Evolutionary conservation across 1,140 invertebrate species (phyloP), one percentile per base, ranked within the genome.

Genomic region (Drosophila triauraria): DNA sequence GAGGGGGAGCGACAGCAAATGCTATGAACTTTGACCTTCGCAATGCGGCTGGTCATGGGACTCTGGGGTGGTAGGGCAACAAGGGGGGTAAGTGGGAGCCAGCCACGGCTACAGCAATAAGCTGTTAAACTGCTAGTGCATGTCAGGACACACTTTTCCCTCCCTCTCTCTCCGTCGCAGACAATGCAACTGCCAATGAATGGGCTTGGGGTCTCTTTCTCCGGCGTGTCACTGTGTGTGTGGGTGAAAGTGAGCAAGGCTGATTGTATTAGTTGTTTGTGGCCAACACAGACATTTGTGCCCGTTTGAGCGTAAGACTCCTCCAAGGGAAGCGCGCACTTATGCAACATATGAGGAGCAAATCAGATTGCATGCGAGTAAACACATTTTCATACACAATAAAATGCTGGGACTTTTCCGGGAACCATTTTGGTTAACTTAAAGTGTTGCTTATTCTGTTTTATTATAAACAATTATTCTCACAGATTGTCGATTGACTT

Each of bases 11-110:
- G 27, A 15, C 20, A 23, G 65, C 38, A 71, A 76, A 79, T 76
- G 53, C 48, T 75, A 54, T 47, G 79, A 87, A 86, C 82, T 86
- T 87, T 86, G 75, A 86, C 75, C 82, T 85, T 81, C 47, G 48
- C 15, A 25, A 35, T 12, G 25, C 44, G 48, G 51, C 8, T 40
- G 38, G n/a, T 17, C 20, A 27, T 27, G 32, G 13, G n/a, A 13
- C n/a, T 30, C 1, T 17, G 4, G 40, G 15, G 27, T 30, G 9
- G 40, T 46, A 23, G 4, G 15, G 59, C 13, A 15, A 4, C 40
- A 23, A 30, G 10, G 20, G 54, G 30, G 30, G 12, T 17, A 10
- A 23, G 35, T 20, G 40, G 35, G 35, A 56, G 38, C 53, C 25
- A 35, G 4, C 50, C 35, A 48, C 12, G 25, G 15, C 68, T 43